Percentiles rank a stretch among this genome's conserved stretches.
Conservation (phyloP, 2,797 vertebrate genomes). For the Pantherophis vulpinus region DNA sequence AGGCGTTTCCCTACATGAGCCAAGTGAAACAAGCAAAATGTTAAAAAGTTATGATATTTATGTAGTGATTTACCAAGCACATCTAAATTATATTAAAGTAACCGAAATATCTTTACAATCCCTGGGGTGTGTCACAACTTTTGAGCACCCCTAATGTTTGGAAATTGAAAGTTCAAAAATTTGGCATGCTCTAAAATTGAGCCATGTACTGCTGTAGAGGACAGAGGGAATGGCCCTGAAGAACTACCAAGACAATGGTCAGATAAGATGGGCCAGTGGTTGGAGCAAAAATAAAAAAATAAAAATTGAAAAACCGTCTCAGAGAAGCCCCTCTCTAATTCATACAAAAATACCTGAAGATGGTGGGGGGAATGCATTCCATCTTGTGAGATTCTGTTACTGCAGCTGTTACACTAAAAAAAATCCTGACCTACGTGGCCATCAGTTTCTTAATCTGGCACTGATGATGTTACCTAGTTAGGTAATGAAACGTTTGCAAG, state of each 20-base stretch:
- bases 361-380: neutral
- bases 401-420: neutral
- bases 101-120: too few relatives aligned
- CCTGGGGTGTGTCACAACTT: too few relatives aligned
- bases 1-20: too few relatives aligned
- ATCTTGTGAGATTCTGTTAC: neutral
- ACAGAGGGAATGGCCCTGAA: neutral
- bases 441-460: neutral
- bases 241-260: neutral
- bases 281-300: neutral
- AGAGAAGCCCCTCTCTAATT: neutral
- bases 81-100: too few relatives aligned
- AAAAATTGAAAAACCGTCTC: neutral
- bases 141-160: too few relatives aligned
- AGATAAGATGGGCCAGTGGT: neutral
- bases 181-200: too few relatives aligned
- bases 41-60: too few relatives aligned
- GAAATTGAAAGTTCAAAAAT: too few relatives aligned
- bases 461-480: too few relatives aligned
- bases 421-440: neutral
- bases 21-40: too few relatives aligned
- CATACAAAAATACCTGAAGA: neutral
- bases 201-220: neutral
- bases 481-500: too few relatives aligned
- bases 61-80: too few relatives aligned